Conservation (phyloP, 2,113 vertebrate species). For the Anoura caudifer region DNA sequence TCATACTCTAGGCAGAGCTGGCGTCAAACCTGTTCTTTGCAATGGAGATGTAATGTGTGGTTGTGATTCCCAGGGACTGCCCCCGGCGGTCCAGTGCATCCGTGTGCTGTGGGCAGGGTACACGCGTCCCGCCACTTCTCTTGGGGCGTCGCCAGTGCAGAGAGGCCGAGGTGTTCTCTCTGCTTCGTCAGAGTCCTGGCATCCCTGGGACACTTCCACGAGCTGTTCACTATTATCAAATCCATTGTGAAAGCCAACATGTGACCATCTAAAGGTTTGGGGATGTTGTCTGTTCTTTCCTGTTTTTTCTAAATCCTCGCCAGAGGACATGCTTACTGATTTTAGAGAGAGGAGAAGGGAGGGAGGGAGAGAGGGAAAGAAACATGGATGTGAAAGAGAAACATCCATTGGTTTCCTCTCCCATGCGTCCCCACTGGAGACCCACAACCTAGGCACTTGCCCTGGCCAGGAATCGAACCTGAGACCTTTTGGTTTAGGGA, state of each 20-base stretch:
- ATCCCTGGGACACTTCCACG: conserved; percentile 15
- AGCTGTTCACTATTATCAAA: conserved; percentile 23
- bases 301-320: too few relatives aligned
- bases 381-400: too few relatives aligned
- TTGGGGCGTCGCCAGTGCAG: background rate
- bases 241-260: background rate
- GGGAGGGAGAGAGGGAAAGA: too few relatives aligned
- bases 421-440: too few relatives aligned
- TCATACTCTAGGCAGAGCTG: conserved; percentile 37
- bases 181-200: conserved; percentile 29
- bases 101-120: background rate
- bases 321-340: too few relatives aligned
- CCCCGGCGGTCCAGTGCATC: conserved; percentile 15
- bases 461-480: too few relatives aligned
- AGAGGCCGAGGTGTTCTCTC: background rate
- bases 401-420: too few relatives aligned
- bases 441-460: too few relatives aligned
- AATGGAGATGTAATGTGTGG: background rate
- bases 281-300: background rate
- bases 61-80: conserved; percentile 59
- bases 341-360: too few relatives aligned
- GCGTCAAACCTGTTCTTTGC: conserved; percentile 46
- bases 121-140: conserved; percentile 52
- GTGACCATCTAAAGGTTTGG: background rate
- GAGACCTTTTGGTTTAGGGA: too few relatives aligned